Percentiles rank a stretch among this genome's conserved stretches.
phyloP scores from a whole-genome alignment of 2,113 vertebrate species.

The Scatophagus argus region DNA sequence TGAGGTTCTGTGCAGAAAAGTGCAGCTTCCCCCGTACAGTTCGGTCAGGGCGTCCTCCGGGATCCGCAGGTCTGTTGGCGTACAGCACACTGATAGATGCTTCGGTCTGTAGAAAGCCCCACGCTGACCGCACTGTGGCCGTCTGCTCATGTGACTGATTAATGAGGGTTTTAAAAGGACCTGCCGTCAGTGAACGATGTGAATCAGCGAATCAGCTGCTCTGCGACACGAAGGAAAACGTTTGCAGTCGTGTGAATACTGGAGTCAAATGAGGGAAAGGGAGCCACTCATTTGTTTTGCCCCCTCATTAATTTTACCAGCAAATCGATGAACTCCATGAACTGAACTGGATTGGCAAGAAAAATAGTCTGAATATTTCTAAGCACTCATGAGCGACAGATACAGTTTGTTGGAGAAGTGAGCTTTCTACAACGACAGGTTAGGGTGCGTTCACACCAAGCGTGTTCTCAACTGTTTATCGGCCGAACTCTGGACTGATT shows the following conservation, averaged over 20 bases:
- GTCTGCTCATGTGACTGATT: background rate
- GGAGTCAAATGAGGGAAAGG: too few relatives aligned
- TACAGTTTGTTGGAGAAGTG: background rate
- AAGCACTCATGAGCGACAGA: background rate
- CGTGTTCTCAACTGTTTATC: background rate
- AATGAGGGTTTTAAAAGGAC: background rate
- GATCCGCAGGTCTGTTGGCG: conserved; percentile 20
- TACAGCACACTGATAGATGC: background rate
- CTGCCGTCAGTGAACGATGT: too few relatives aligned
- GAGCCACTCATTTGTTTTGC: too few relatives aligned
- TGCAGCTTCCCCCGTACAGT: conserved; percentile 58
- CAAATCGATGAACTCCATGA: background rate
- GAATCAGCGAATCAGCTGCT: too few relatives aligned
- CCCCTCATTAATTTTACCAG: background rate
- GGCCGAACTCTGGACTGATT: background rate
- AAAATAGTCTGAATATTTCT: background rate
- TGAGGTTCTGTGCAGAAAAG: conserved; percentile 75
- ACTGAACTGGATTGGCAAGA: too few relatives aligned
- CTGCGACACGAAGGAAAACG: too few relatives aligned
- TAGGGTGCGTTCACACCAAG: conserved; percentile 7
- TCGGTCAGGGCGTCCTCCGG: conserved; percentile 1
- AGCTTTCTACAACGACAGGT: conserved; percentile 26
- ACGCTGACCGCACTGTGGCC: background rate
- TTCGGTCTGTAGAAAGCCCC: background rate
- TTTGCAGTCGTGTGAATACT: too few relatives aligned